Percentiles rank a stretch among this genome's conserved stretches.
These are phyloP conservation scores for Chaetogeoica ovagalla DNA, from an alignment of 2,888 invertebrate genomes.

Conservation along the genomic window DNA sequence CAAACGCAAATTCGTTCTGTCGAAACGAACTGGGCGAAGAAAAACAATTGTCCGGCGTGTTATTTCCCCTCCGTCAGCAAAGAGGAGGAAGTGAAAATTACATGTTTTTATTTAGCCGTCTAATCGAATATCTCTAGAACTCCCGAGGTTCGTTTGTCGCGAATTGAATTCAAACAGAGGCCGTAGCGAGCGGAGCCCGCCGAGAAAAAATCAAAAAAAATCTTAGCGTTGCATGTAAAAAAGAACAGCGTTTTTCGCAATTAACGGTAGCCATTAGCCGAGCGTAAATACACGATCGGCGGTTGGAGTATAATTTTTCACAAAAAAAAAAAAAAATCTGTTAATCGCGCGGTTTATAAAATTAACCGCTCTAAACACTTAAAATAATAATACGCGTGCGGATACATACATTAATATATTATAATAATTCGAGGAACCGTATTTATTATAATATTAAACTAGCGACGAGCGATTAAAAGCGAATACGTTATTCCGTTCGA, in stretches of 20 bases:
- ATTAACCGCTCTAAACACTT: conserved; percentile 38
- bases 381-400: neutral
- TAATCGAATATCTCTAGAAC: no score
- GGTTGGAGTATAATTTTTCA: conserved; percentile 29
- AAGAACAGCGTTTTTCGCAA: conserved; percentile 10
- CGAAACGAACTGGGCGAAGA: no score
- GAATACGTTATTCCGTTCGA: conserved; percentile 43
- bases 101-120: no score
- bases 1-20: no score
- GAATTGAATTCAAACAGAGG: conserved; percentile 11
- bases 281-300: neutral
- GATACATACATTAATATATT: no score
- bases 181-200: neutral
- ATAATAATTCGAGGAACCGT: neutral
- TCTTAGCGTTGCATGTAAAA: conserved; percentile 36
- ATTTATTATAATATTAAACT: conserved; percentile 1
- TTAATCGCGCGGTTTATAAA: conserved; percentile 7
- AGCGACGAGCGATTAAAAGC: conserved; percentile 29
- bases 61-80: no score
- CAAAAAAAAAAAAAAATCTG: conserved; percentile 2
- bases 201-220: neutral
- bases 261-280: conserved; percentile 22
- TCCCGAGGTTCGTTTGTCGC: no score
- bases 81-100: no score
- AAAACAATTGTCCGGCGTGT: no score